These are phyloP conservation scores for Chrosomus eos DNA, from an alignment of 2,797 vertebrate genomes.

Conservation along the genomic window DNA sequence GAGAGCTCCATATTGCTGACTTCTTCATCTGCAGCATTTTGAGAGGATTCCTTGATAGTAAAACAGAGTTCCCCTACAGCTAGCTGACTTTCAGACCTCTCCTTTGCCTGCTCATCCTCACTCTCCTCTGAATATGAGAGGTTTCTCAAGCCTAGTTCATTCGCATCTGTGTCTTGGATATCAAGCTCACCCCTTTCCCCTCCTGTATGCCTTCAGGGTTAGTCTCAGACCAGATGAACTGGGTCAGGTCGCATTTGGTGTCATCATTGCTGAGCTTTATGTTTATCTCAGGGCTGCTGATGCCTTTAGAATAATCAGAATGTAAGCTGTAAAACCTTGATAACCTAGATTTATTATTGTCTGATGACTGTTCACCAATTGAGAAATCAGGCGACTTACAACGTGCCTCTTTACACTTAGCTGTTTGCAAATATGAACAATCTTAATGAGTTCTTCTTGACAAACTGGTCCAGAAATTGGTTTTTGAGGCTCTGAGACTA, in stretches of 20 bases:
- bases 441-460: slow-evolving; percentile 54
- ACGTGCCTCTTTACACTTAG: slow-evolving; percentile 52
- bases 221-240: slow-evolving; percentile 63
- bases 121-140: slow-evolving; percentile 67
- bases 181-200: slow-evolving; percentile 57
- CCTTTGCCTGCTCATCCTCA: slow-evolving; percentile 61
- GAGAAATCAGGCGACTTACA: slow-evolving; percentile 54
- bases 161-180: slow-evolving; percentile 67
- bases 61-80: slow-evolving; percentile 72
- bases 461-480: slow-evolving; percentile 55
- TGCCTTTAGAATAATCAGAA: slow-evolving; percentile 52
- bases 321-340: slow-evolving; percentile 66
- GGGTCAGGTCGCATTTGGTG: slow-evolving; percentile 42
- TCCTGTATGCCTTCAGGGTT: slow-evolving; percentile 54
- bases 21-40: slow-evolving; percentile 57
- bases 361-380: slow-evolving; percentile 58
- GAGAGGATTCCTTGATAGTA: slow-evolving; percentile 67
- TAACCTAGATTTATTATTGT: slow-evolving; percentile 67
- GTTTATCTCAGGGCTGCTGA: slow-evolving; percentile 52
- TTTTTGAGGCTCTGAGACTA: slow-evolving; percentile 60
- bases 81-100: slow-evolving; percentile 67
- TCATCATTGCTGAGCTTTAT: slow-evolving; percentile 47
- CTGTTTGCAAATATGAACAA: slow-evolving; percentile 52
- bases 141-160: slow-evolving; percentile 77
- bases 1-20: slow-evolving; percentile 15